phyloP scores from a whole-genome alignment of 2,888 invertebrate genomes.

The Hypena proboscidalis region DNA sequence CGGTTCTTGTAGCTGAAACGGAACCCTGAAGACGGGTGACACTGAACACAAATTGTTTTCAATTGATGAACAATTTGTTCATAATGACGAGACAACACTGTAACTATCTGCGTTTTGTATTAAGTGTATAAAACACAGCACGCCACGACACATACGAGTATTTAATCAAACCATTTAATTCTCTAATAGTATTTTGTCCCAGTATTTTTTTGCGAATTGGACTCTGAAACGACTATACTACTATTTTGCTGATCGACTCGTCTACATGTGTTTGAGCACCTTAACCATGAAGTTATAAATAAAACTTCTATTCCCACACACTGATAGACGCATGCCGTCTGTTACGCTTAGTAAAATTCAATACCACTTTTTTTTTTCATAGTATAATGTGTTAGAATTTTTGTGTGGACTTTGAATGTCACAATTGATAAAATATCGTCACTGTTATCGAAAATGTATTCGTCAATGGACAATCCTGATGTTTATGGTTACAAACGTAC shows the following conservation, averaged over 20 bases:
- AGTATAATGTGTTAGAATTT: background rate
- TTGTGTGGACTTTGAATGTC: background rate
- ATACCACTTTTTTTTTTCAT: too few species aligned
- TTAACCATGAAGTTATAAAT: slow-evolving; percentile 34
- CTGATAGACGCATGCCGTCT: background rate
- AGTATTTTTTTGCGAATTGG: slow-evolving; percentile 14
- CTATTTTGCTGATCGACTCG: too few species aligned
- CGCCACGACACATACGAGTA: slow-evolving; percentile 2
- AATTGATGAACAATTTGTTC: slow-evolving; percentile 31
- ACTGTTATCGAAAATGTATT: too few species aligned
- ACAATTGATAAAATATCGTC: too few species aligned
- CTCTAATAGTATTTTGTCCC: slow-evolving; percentile 5
- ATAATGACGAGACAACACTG: slow-evolving; percentile 10
- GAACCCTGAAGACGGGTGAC: slow-evolving; percentile 14
- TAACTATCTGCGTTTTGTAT: too few species aligned
- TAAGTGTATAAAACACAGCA: slow-evolving; percentile 10
- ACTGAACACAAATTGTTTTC: slow-evolving; percentile 37
- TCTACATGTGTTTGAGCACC: slow-evolving; percentile 4
- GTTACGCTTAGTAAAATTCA: background rate
- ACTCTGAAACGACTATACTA: background rate
- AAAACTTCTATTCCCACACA: slow-evolving; percentile 17
- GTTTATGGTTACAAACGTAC: too few species aligned
- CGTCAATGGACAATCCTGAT: too few species aligned
- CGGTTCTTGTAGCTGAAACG: slow-evolving; percentile 5
- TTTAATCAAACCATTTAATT: slow-evolving; percentile 12